phyloP scores from a whole-genome alignment of 2,113 vertebrate genomes.

The Otocyon megalotis region DNA sequence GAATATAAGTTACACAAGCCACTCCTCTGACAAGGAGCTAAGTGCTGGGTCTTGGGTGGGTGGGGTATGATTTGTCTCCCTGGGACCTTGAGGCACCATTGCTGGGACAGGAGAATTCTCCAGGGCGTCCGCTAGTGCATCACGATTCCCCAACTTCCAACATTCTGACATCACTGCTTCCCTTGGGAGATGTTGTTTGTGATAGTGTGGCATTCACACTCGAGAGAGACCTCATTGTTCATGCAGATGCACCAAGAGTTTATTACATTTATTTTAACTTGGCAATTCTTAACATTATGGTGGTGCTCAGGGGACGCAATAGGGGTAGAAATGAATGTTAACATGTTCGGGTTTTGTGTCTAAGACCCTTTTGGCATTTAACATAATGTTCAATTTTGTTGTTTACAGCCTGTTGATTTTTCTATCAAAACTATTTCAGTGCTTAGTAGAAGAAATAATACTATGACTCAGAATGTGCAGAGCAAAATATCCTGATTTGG shows the following conservation, averaged over 20 bases:
- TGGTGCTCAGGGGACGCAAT: too few species aligned
- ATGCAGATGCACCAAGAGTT: not conserved
- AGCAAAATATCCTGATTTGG: conserved; percentile 61
- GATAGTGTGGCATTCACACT: not conserved
- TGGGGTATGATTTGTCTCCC: not conserved
- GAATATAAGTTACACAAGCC: not conserved
- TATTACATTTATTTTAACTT: not conserved
- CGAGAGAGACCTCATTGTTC: not conserved
- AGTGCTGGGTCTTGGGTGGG: too few species aligned
- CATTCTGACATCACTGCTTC: conserved; percentile 51
- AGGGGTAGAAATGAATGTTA: not conserved
- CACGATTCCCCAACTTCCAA: conserved; percentile 40
- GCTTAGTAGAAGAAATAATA: conserved; percentile 80
- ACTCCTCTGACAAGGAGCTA: not conserved
- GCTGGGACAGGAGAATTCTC: conserved; percentile 55
- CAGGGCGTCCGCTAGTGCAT: conserved; percentile 46
- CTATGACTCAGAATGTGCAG: conserved; percentile 65
- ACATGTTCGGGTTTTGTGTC: not conserved
- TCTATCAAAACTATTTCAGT: conserved; percentile 75
- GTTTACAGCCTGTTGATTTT: conserved; percentile 71
- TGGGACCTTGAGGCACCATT: not conserved
- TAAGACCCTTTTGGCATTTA: conserved; percentile 44
- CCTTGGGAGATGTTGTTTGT: conserved; percentile 74
- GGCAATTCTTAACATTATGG: not conserved
- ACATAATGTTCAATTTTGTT: not conserved